Base-by-base conservation (phyloP, 2,113 vertebrate species). In the Tachysurus fulvidraco region DNA sequence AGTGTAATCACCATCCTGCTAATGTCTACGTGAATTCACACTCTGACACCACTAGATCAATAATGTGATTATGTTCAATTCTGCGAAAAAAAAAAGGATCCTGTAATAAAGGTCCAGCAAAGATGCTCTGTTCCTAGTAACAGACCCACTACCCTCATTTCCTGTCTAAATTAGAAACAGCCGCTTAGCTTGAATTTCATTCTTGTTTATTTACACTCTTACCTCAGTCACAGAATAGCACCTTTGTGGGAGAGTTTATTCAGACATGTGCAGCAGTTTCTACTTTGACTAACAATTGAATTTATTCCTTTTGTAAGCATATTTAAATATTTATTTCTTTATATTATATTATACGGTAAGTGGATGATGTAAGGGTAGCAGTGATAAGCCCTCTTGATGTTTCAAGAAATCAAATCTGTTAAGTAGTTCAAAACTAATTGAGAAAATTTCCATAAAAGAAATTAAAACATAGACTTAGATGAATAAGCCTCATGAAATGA, bases 101-200 rank as follows among this genome's bases (percentile, higher is more conserved):
- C 60, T n/a, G 17, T 28, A 2, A 5, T 50, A 25, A 4, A 78
- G 28, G 44, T 30, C n/a, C n/a, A 36, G 83, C 28, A 57, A 59
- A 57, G 25, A 73, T 57, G 65, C 36, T 12, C 59, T 77, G 9
- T 30, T 54, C 44, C 28, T 54, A 41, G 28, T 55, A 54, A 41
- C n/a, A 28, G 73, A 78, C n/a, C 13, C 44, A 13, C 25, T 83
- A 87, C 86, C 86, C 76, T 77, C 88, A 1, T 88, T 92, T 87
- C 65, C n/a, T n/a, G 23, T 67, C n/a, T 7, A 73, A 79, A 89
- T 88, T 64, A 86, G 62, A 77, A 52, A 64, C 77, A 85, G 89
- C 65, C 87, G 85, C 46, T 79, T 59, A 46, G 64, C 79, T 73
- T 79, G n/a, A 84, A 79, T 71, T 87, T 23, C 46, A 77, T 54